Conservation (phyloP, 2,888 invertebrate species). For the Drosophila mettleri region DNA sequence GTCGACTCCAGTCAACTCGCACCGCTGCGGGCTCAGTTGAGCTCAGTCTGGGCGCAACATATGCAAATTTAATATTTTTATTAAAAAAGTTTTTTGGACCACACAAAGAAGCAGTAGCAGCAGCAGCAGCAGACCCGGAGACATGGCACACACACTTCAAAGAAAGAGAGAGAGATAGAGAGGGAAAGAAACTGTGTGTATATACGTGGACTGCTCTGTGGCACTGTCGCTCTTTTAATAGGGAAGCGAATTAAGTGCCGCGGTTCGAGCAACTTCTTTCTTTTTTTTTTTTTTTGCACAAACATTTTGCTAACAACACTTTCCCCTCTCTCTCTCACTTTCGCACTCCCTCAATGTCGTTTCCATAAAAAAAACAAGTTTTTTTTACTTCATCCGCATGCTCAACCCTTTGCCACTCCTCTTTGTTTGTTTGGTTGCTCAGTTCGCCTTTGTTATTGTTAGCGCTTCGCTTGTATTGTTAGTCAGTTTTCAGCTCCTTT, state of each 20-base stretch:
- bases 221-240: constrained; percentile 65
- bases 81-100: constrained; percentile 77
- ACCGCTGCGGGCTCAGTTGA: constrained; percentile 11
- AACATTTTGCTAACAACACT: constrained; percentile 1
- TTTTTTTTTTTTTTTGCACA: constrained; percentile 49
- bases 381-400: constrained; percentile 31
- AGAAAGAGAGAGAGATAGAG: not conserved
- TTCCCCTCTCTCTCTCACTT: not conserved
- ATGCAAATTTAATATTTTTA: constrained; percentile 81
- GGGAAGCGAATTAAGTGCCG: constrained; percentile 76
- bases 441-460: constrained; percentile 58
- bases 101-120: constrained; percentile 47
- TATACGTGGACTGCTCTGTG: constrained; percentile 20
- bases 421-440: constrained; percentile 36
- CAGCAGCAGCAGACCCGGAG: constrained; percentile 20
- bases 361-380: constrained; percentile 27
- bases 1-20: constrained; percentile 9
- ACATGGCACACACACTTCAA: constrained; percentile 32
- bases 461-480: constrained; percentile 52
- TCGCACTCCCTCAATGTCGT: not conserved
- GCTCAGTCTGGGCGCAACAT: constrained; percentile 67
- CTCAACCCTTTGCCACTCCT: constrained; percentile 36
- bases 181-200: not conserved
- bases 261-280: constrained; percentile 55
- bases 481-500: constrained; percentile 57